Evolutionary conservation across 2,888 invertebrate species (phyloP), one percentile per base, ranked within the genome.

Genomic region (Zygothrica quintamaculata): DNA sequence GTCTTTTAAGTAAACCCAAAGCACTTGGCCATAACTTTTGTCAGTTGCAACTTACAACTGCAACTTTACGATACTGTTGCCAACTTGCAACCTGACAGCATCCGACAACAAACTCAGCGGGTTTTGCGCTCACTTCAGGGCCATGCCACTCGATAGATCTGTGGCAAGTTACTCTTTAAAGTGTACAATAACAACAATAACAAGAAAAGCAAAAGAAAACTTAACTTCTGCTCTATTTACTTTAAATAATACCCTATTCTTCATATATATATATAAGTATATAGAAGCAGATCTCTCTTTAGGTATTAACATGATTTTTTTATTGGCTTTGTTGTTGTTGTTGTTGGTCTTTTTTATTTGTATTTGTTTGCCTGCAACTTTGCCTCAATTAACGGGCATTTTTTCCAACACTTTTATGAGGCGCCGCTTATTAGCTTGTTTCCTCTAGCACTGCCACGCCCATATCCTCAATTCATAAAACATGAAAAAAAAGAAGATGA

Each of bases 361-460:
- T 37, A 36, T 42, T 31, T 61, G 25, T n/a, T 11, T 52, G 26
- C 44, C 58, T 64, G 44, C 59, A 68, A 64, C 52, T 64, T 64
- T 48, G 73, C 15, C 55, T 51, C 72, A 73, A 73, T 73, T 74
- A 69, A 68, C 53, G 57, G 46, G 39, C 25, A 44, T 61, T 44
- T 48, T 53, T 48, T 52, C 43, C 73, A 76, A 79, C 80, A 80
- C 74, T 80, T 73, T 60, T 66, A 16, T 69, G 56, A 80, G 69
- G 84, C 80, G 85, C 79, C 79, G 77, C 85, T 80, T 84, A 85
- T 85, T 84, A 84, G 74, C 71, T 59, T 59, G 69, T 71, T 85
- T 82, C 85, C 85, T 75, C 66, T 61, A 36, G 46, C 7, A 12
- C 36, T 26, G 71, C 71, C 82, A 74, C 84, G 74, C 74, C 80